Base-by-base conservation (phyloP, 2,888 invertebrate genomes). In the Entomobrya multifasciata region DNA sequence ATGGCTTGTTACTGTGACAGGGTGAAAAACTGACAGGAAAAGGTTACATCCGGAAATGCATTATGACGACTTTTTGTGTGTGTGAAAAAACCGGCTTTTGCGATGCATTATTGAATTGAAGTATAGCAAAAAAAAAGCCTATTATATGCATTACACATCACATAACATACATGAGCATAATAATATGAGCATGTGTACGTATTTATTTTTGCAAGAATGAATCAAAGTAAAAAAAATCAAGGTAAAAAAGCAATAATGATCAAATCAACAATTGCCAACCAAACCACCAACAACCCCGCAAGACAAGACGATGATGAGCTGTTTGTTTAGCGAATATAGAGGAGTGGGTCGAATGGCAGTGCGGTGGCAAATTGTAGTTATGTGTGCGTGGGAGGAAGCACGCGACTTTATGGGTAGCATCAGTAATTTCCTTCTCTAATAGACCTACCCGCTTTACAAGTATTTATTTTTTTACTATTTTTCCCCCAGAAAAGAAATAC, bases 11-110 rank as follows among this genome's bases (percentile, higher is more conserved):
- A 80, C 67, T 77, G 77, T 77, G 77, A 77, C 77, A 77, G 41
- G 22, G 62, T 47, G 41, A 62, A 47, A 62, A 60, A 47, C 60
- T 57, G 36, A 57, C 76, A 76, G 76, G 76, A 76, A 76, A 57
- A 55, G 76, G 52, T 41, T n/a, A 80, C 80, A 52, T 80, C 86
- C 86, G 86, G 86, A 86, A 86, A 67, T 86, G 86, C 80, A 86
- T 76, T 60, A 85, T 27, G 36, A 0, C 3, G 6, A 41, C 17
- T 36, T 13, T 6, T 30, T 55, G 76, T 36, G 25, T 52, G 17
- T 67, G 55, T 11, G 22, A n/a, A 76, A 78, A 85, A 86, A 85
- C 85, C 85, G 85, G 85, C 85, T 85, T 25, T 20, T 17, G 22
- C 13, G 11, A 25, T 13, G 13, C 8, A n/a, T n/a, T n/a, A n/a